Conservation (phyloP, 2,113 vertebrate genomes). For the Galemys pyrenaicus region DNA sequence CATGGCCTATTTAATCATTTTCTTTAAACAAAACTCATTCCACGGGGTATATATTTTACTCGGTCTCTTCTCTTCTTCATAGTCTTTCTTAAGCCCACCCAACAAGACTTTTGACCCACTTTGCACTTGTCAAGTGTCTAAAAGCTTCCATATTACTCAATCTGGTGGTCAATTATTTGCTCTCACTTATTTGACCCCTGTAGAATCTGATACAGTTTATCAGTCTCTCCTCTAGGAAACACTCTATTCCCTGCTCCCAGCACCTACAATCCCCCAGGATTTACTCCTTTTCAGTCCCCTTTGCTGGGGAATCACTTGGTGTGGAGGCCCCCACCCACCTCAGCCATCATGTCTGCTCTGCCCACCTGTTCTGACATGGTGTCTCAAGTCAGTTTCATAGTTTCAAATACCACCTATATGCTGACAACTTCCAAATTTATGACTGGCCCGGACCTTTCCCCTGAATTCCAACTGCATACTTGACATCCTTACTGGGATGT, state of each 20-base stretch:
- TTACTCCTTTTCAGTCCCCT: background rate
- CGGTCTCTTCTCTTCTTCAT: background rate
- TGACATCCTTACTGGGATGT: constrained; percentile 12
- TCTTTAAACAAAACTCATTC: background rate
- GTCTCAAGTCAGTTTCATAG: background rate
- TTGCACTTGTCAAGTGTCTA: background rate
- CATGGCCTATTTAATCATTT: background rate
- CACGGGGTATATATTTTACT: background rate
- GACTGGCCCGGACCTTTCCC: constrained; percentile 39
- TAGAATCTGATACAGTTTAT: background rate
- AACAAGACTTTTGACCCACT: background rate
- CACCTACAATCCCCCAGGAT: background rate
- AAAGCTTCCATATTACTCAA: background rate
- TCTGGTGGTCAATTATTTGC: background rate
- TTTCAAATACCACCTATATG: constrained; percentile 21
- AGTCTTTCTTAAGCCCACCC: background rate
- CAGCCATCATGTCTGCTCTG: background rate
- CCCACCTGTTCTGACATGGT: background rate
- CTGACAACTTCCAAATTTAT: constrained; percentile 24
- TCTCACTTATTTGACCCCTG: background rate
- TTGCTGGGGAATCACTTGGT: background rate
- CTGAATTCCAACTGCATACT: constrained; percentile 56
- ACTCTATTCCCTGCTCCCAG: background rate
- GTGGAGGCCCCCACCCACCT: background rate
- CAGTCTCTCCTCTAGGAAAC: background rate